Evolutionary conservation across 2,797 vertebrate species (phyloP), one percentile per base, ranked within the genome.

Genomic region (Danionella dracula): DNA sequence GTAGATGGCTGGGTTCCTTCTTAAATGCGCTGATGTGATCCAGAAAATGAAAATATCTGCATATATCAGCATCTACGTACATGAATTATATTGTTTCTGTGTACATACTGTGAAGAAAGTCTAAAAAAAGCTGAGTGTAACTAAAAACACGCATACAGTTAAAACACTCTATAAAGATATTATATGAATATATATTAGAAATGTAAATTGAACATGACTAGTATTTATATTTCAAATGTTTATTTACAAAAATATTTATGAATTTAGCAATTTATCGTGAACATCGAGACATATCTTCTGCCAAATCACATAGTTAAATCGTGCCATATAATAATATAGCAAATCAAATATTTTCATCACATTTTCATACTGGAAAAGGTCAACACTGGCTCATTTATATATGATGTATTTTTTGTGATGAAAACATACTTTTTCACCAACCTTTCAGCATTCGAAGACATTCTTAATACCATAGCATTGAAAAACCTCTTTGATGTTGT

Each of bases 281-380:
- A 40, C 53, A 48, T 48, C 51, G 51, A 29, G 34, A 55, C 65
- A 60, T 50, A 70, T 45, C 57, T 71, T 61, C 69, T 76, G 75
- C 73, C 76, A 81, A 80, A 80, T 66, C 63, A 31, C 38, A 40
- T 63, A 48, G 64, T 61, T 58, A 23, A 64, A 61, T 63, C 45
- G 77, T 84, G 80, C 81, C 77, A 82, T 68, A 78, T 62, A 53
- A 72, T 48, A 38, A 73, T 53, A 68, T n/a, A 35, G n/a, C 41
- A 27, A 19, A 46, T 48, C 16, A 31, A 41, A 51, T 8, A 10
- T 48, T 12, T 50, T 68, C 40, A 37, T 67, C 44, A 20, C 44
- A 67, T 35, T 37, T 70, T 62, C 67, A 69, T 40, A 54, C 32
- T 29, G 46, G 49, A 64, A 45, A 42, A 17, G 51, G 50, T 58